phyloP scores from a whole-genome alignment of 1,140 invertebrate genomes.

The Panulirus ornatus region DNA sequence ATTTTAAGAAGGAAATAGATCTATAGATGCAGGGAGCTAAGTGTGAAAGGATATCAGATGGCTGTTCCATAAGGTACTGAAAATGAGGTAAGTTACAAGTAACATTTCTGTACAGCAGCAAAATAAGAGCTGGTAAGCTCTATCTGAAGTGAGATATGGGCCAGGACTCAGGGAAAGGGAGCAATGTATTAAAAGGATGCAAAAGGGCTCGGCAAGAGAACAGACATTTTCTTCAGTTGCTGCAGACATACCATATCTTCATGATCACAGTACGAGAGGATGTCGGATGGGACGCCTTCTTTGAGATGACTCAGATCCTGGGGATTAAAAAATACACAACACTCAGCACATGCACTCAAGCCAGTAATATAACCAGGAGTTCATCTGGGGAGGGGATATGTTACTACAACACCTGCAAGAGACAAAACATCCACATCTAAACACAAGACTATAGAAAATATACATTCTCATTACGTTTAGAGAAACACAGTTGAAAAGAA shows the following conservation, averaged over 20 bases:
- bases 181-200: no score
- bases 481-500: no score
- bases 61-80: no score
- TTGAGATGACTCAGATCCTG: constrained; percentile 69
- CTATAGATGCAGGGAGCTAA: no score
- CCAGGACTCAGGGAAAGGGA: background rate
- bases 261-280: constrained; percentile 72
- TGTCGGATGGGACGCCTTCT: constrained; percentile 64
- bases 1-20: no score
- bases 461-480: no score
- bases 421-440: no score
- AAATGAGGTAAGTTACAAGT: background rate
- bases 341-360: background rate
- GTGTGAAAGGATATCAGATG: no score
- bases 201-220: background rate
- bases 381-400: background rate
- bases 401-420: no score
- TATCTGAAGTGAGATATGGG: background rate
- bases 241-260: constrained; percentile 67
- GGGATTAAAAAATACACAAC: constrained; percentile 11
- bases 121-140: background rate
- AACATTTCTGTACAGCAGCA: background rate
- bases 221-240: background rate
- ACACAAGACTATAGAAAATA: no score
- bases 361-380: background rate